phyloP scores from a whole-genome alignment of 2,888 invertebrate genomes.

The Lithophane ornitopus region DNA sequence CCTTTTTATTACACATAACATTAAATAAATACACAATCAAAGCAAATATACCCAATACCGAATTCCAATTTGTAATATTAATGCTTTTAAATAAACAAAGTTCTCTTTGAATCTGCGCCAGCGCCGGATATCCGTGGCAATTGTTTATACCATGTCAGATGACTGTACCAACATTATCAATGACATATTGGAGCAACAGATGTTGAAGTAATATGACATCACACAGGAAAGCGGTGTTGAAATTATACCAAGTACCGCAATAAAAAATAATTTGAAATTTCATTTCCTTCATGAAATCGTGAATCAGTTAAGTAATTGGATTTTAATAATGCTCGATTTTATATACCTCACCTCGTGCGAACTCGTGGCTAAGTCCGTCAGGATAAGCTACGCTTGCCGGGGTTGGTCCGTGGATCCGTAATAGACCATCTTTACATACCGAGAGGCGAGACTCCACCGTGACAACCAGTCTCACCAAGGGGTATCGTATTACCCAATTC shows the following conservation, averaged over 20 bases:
- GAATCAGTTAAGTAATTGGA: constrained; percentile 34
- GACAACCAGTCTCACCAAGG: no score
- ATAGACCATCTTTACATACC: no score
- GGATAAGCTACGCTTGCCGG: no score
- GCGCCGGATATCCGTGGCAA: constrained; percentile 59
- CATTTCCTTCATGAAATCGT: constrained; percentile 39
- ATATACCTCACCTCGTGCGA: no score
- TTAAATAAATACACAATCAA: constrained; percentile 15
- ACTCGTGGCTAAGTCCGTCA: no score
- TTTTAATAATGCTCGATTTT: constrained; percentile 9
- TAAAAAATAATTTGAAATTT: constrained; percentile 57
- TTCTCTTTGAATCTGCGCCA: constrained; percentile 66
- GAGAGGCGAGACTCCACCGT: no score
- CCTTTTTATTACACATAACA: no score
- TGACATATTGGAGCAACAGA: constrained; percentile 61
- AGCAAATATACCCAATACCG: constrained; percentile 22
- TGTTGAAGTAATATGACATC: constrained; percentile 42
- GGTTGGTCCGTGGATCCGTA: no score
- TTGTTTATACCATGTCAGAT: constrained; percentile 57
- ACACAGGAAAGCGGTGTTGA: constrained; percentile 49
- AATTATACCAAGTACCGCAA: constrained; percentile 51
- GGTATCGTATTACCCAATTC: no score
- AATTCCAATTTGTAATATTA: constrained; percentile 23
- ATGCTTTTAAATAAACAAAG: constrained; percentile 56
- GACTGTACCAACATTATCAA: constrained; percentile 41